Evolutionary conservation across 2,113 vertebrate genomes (phyloP).

Genomic region (Riparia riparia): DNA sequence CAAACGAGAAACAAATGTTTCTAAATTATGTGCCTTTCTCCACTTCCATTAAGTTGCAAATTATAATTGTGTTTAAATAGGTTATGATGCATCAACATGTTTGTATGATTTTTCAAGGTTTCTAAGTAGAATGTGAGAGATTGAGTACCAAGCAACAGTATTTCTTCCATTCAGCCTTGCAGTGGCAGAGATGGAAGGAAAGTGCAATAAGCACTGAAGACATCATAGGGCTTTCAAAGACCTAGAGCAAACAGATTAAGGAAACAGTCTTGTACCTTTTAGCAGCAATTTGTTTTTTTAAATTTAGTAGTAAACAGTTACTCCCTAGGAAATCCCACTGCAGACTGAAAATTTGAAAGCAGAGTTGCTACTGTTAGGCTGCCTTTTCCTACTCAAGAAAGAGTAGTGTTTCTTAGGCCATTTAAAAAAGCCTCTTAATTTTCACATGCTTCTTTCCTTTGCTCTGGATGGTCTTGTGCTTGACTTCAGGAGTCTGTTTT

Average conservation of each 20-base stretch:
- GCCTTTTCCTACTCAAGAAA: neutral
- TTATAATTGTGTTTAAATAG: neutral
- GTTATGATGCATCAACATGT: neutral
- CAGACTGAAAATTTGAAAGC: neutral
- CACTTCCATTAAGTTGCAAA: neutral
- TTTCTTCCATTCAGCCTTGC: neutral
- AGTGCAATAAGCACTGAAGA: neutral
- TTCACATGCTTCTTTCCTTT: neutral
- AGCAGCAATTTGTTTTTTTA: accelerated
- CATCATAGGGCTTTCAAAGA: neutral
- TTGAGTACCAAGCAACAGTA: neutral
- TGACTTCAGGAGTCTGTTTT: neutral
- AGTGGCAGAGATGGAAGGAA: neutral
- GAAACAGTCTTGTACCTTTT: neutral
- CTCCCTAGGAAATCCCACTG: neutral
- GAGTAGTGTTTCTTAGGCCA: neutral
- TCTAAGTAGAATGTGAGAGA: neutral
- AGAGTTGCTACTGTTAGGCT: neutral
- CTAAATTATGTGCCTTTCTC: neutral
- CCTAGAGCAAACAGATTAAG: neutral
- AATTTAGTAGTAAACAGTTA: neutral
- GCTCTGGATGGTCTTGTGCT: neutral
- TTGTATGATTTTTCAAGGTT: neutral
- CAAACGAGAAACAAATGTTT: neutral
- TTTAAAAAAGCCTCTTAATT: neutral